Evolutionary conservation across 2,888 invertebrate genomes (phyloP).

Genomic region (Terebella lapidaria): DNA sequence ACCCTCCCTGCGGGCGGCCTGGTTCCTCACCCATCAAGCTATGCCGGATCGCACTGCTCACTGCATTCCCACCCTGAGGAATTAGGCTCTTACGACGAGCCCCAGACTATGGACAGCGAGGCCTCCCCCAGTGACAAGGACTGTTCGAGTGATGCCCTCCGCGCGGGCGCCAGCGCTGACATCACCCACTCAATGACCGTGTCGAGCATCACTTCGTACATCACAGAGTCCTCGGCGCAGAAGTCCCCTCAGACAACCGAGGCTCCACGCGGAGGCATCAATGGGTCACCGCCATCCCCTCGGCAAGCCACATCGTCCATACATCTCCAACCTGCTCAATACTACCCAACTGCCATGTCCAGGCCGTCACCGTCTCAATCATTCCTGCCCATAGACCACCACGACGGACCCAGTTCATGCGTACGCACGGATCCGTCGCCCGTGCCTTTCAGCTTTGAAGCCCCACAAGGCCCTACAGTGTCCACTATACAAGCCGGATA

Average conservation of each 20-base stretch:
- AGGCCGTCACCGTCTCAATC: neutral
- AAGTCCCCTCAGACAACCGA: slow-evolving; percentile 9
- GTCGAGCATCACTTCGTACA: slow-evolving; percentile 39
- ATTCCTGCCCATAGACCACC: neutral
- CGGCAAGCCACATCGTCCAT: slow-evolving; percentile 1
- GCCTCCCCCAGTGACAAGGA: neutral
- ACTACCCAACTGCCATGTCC: neutral
- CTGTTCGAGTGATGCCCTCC: neutral
- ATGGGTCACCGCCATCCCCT: slow-evolving; percentile 8
- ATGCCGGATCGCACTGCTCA: slow-evolving; percentile 1
- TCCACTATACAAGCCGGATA: too few species aligned
- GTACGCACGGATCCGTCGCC: neutral
- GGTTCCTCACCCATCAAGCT: slow-evolving; percentile 4
- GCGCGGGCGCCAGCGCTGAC: slow-evolving; percentile 10
- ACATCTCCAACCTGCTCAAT: neutral
- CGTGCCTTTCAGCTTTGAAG: neutral
- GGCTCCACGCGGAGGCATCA: slow-evolving; percentile 11
- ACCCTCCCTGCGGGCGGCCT: slow-evolving; percentile 29
- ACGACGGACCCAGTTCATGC: neutral
- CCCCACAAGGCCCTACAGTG: neutral
- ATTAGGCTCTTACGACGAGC: slow-evolving; percentile 3
- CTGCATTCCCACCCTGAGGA: neutral
- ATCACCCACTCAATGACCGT: slow-evolving; percentile 34
- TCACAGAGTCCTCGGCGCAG: slow-evolving; percentile 28
- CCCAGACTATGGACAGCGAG: neutral